Conservation (phyloP, 2,888 invertebrate genomes). For the Acanthacorydalis orientalis region DNA sequence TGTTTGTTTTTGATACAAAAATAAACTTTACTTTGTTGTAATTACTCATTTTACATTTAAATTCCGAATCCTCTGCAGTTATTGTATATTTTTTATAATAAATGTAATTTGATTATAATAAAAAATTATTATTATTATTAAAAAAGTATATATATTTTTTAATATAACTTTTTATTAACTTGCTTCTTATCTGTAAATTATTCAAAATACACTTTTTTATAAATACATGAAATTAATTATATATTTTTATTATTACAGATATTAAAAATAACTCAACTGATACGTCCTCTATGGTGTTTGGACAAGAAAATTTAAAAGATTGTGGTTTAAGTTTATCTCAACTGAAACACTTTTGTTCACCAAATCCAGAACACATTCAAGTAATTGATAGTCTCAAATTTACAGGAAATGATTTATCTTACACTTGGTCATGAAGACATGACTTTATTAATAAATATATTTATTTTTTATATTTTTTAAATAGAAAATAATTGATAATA, state of each 20-base stretch:
- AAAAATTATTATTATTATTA: neutral
- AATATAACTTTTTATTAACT: no score
- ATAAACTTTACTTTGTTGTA: neutral
- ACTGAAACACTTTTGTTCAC: slow-evolving; percentile 47
- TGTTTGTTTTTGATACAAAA: neutral
- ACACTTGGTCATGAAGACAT: slow-evolving; percentile 29
- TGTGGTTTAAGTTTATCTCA: slow-evolving; percentile 54
- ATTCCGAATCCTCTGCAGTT: neutral
- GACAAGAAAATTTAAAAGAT: slow-evolving; percentile 73
- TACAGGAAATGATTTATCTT: slow-evolving; percentile 38
- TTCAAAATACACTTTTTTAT: no score
- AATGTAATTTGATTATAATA: neutral
- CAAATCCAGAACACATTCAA: slow-evolving; percentile 33
- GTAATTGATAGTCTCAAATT: slow-evolving; percentile 49
- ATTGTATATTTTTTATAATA: neutral
- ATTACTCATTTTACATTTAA: neutral
- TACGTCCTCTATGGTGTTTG: slow-evolving; percentile 42
- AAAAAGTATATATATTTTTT: no score
- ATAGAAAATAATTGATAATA: no score
- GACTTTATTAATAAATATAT: no score
- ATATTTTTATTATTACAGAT: slow-evolving; percentile 21
- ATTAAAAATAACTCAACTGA: slow-evolving; percentile 17
- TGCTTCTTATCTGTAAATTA: no score
- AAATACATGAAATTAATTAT: slow-evolving; percentile 4
- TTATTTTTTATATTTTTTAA: no score